Evolutionary conservation across 2,797 vertebrate genomes (phyloP), one percentile per base, ranked within the genome.

Genomic region (Smutsia temminckii): DNA sequence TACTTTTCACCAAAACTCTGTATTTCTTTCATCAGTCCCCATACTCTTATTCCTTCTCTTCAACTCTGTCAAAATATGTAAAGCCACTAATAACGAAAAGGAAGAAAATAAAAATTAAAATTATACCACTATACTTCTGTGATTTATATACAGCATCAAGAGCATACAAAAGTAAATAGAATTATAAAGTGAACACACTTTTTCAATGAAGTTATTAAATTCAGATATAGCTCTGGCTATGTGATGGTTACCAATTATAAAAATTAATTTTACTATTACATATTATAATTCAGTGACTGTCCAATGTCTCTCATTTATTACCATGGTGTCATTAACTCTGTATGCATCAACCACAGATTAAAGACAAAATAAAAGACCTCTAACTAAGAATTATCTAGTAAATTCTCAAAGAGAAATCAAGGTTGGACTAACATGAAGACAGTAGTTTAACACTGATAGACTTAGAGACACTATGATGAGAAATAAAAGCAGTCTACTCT

Each of bases 401-500:
- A 96, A 89, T 63, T 34, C 59, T 63, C 69, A 92, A 51, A 11
- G 25, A 63, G 75, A 87, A 74, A 27, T 63, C 79, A 89, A 81
- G 32, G 40, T 23, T 29, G 61, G 21, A 71, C 42, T 85, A 72
- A 83, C 32, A 63, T 10, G 18, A 88, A 87, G 69, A 92, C 53
- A 72, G 25, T 18, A 29, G 21, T 68, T 92, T 77, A 51, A 51
- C 10, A 57, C 0, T 32, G 46, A 92, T 1, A 53, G 51, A 68
- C 37, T 93, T 37, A 79, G 64, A 81, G 51, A 85, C 4, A 2
- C 8, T 1, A 32, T 18, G 40, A 55, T 63, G 21, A 79, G 32
- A 78, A 78, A 49, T 18, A 61, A 29, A 21, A n/a, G 18, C 9
- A 69, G 53, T 51, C 66, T 55, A 66, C 32, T 49, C 1, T 0